Conservation (phyloP, 2,888 invertebrate species). For the Eutolmus rufibarbis region DNA sequence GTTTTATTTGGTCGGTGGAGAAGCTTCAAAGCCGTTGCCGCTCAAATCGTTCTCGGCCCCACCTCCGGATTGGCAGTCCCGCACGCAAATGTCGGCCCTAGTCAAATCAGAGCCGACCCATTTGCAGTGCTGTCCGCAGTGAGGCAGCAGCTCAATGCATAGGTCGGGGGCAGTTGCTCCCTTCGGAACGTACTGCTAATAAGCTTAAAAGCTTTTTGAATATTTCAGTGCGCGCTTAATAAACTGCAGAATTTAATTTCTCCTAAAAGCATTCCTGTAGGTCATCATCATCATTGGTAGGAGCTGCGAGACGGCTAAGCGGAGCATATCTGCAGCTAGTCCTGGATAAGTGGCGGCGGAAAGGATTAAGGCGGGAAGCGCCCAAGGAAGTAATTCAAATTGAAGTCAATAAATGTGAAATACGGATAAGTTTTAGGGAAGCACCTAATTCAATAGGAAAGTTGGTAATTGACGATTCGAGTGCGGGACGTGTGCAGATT, state of each 20-base stretch:
- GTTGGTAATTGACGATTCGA: conserved; percentile 29
- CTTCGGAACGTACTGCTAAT: conserved; percentile 35
- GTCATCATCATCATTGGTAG: conserved; percentile 4
- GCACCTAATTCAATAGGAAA: conserved; percentile 29
- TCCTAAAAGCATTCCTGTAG: conserved; percentile 42
- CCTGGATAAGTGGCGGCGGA: not conserved
- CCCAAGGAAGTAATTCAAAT: conserved; percentile 4
- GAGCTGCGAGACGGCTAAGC: not conserved
- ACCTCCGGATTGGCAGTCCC: not conserved
- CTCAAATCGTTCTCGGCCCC: not conserved
- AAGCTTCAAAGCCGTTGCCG: not conserved
- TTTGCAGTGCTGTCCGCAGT: not conserved
- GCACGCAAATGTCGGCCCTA: not conserved
- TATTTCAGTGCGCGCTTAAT: conserved; percentile 45
- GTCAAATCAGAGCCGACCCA: not conserved
- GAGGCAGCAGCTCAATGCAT: not conserved
- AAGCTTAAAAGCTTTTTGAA: conserved; percentile 49
- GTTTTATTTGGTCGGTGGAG: not conserved
- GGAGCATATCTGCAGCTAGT: not conserved
- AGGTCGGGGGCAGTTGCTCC: not conserved
- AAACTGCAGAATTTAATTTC: conserved; percentile 42
- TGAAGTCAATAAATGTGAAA: conserved; percentile 34
- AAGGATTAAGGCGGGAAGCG: conserved; percentile 9
- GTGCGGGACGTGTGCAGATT: conserved; percentile 10
- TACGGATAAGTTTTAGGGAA: conserved; percentile 21